Conservation (phyloP, 2,888 invertebrate species). For the Phyllotreta cruciferae region DNA sequence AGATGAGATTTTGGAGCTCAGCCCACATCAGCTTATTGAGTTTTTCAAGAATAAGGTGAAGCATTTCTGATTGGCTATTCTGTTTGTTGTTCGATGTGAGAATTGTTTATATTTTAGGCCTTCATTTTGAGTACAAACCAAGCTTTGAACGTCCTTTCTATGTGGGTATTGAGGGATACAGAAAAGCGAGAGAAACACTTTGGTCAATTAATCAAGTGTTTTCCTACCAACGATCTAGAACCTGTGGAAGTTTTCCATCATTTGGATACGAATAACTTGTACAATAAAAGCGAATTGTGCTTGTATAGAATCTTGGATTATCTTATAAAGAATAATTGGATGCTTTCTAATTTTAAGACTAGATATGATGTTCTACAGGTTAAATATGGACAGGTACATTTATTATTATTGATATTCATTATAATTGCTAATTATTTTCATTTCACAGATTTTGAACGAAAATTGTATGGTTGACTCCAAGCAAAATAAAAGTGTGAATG, state of each 20-base stretch:
- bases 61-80: conserved; percentile 1
- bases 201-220: conserved; percentile 62
- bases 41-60: conserved; percentile 65
- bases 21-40: conserved; percentile 60
- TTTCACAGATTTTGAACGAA: conserved; percentile 40
- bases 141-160: conserved; percentile 62
- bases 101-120: conserved; percentile 47
- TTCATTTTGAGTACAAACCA: conserved; percentile 58
- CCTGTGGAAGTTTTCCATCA: conserved; percentile 63
- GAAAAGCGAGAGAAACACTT: conserved; percentile 64
- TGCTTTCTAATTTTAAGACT: conserved; percentile 61
- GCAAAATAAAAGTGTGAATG: conserved; percentile 52
- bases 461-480: conserved; percentile 47
- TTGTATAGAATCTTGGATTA: conserved; percentile 64
- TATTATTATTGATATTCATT: neutral
- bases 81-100: neutral
- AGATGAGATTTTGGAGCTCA: conserved; percentile 63
- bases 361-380: conserved; percentile 61
- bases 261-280: conserved; percentile 65
- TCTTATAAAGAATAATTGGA: conserved; percentile 61
- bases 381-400: conserved; percentile 60
- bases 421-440: neutral
- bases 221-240: conserved; percentile 62
- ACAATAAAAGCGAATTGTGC: conserved; percentile 65
- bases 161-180: conserved; percentile 64